Base-by-base conservation (phyloP, 2,797 vertebrate genomes). In the Xiphorhynchus erythropygius region DNA sequence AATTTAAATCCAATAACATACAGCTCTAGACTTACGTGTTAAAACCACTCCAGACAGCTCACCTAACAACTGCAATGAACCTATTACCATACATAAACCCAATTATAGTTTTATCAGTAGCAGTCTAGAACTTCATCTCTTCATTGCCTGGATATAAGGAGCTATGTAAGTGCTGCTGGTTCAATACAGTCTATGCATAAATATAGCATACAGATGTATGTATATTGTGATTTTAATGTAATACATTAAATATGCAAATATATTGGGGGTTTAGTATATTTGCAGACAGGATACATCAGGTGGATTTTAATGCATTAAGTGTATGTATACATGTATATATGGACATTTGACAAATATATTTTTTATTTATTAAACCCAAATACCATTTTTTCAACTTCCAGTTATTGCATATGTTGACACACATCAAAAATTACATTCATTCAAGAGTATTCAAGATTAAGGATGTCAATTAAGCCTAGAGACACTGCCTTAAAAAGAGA, bases 1-100 rank as follows among this genome's bases (percentile, higher is more conserved):
- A 92, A 91, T 88, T 92, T 80, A 95, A 95, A 92, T 89, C 82
- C 47, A 94, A 28, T 87, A 95, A 87, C 84, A 80, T 24, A 64
- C 14, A 88, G 69, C 67, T 65, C 49, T 57, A 87, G 42, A 92
- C 57, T 84, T 71, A 28, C 0, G 1, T 30, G 57, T 81, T 91
- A 95, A 97, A 90, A 91, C 41, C 56, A 88, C 30, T 39, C 32
- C 39, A 91, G 77, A 84, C 32, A 89, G 75, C 44, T 91, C 87
- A 78, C 69, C 76, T 79, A 78, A 84, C 55, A 56, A 39, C 27
- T 84, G 64, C 81, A 84, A 4, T 56, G 25, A 90, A 87, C 8
- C 10, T 62, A 75, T 52, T 96, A 93, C 8, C 9, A 46, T 49
- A 65, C 9, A 92, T 39, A 87, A 90, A 91, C 13, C 42, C 2